Percentiles rank a stretch among this genome's conserved stretches.
Conservation (phyloP, 2,113 vertebrate species). For the Tylochromis polylepis region DNA sequence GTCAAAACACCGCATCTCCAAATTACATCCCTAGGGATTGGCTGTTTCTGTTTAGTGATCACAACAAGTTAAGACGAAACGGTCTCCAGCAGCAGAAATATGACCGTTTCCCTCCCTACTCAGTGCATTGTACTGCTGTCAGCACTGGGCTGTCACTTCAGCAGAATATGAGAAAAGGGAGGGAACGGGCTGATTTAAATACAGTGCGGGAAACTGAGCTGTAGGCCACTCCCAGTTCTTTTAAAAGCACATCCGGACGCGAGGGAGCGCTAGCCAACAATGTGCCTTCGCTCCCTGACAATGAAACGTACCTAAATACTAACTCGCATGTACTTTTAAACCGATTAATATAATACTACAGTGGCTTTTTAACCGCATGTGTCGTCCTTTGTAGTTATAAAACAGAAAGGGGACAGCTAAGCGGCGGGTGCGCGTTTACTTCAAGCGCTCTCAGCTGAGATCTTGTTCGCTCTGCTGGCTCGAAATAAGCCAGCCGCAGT, state of each 20-base stretch:
- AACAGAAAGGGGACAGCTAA: neutral
- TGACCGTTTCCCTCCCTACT: neutral
- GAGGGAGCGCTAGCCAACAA: constrained; percentile 70
- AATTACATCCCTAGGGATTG: neutral
- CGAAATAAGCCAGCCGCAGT: neutral
- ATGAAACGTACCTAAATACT: constrained; percentile 33
- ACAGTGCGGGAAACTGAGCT: constrained; percentile 70
- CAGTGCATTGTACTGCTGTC: constrained; percentile 1
- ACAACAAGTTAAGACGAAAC: neutral
- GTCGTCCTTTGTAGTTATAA: neutral
- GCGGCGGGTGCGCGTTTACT: neutral
- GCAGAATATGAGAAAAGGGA: constrained; percentile 43
- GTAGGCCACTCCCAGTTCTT: constrained; percentile 64
- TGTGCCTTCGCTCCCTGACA: constrained; percentile 47
- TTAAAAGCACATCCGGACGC: constrained; percentile 70
- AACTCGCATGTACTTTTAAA: neutral
- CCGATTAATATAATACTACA: neutral
- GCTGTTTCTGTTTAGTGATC: neutral
- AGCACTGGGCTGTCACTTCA: constrained; percentile 19
- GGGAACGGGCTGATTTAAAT: constrained; percentile 66
- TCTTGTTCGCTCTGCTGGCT: neutral
- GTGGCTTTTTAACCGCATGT: accelerated
- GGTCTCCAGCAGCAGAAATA: neutral
- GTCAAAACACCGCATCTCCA: neutral
- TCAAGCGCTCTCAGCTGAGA: constrained; percentile 14